Evolutionary conservation across 2,797 vertebrate species (phyloP), one percentile per base, ranked within the genome.

Genomic region (Aselliscus stoliczkanus): DNA sequence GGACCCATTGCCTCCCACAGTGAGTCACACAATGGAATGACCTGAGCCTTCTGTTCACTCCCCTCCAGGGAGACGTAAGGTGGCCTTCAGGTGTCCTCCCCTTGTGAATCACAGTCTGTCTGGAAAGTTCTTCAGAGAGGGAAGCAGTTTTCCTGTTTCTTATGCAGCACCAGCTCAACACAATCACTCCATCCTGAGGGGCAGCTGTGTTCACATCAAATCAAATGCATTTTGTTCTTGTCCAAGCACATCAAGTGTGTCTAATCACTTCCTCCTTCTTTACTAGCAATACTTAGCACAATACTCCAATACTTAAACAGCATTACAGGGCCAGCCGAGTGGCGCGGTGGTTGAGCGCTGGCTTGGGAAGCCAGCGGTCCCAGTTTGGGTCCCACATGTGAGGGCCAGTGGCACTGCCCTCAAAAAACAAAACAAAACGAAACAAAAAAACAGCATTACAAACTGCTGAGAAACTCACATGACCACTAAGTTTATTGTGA

Each of bases 81-180:
- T 5, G 27, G 37, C 37, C 72, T 69, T n/a, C 1, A 0, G 8
- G 27, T 2, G 4, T 14, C 34, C 47, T 60, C 7, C 31, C 65
- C 21, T 54, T 12, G 4, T 7, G 21, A 67, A 2, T 47, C 31
- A 1, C 27, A 15, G 65, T 37, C 23, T 27, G 9, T 47, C 42
- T 5, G n/a, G 70, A 92, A 76, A 6, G 27, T 23, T 77, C 62
- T 50, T n/a, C 17, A 25, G 37, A 50, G 58, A 67, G 31, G 31
- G 12, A 67, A 69, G 31, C 11, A 4, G 17, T 10, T 44, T 60
- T 15, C 47, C 37, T 23, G 44, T 56, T 58, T 69, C 82, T 76
- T 29, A 5, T 0, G 0, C 5, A 11, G n/a, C 15, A 39, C 77
- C 84, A 50, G 44, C 54, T 77, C 34, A 50, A 12, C 0, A 3